These are phyloP conservation scores for Athene cunicularia DNA, from an alignment of 2,113 vertebrate species.

Conservation along the genomic window DNA sequence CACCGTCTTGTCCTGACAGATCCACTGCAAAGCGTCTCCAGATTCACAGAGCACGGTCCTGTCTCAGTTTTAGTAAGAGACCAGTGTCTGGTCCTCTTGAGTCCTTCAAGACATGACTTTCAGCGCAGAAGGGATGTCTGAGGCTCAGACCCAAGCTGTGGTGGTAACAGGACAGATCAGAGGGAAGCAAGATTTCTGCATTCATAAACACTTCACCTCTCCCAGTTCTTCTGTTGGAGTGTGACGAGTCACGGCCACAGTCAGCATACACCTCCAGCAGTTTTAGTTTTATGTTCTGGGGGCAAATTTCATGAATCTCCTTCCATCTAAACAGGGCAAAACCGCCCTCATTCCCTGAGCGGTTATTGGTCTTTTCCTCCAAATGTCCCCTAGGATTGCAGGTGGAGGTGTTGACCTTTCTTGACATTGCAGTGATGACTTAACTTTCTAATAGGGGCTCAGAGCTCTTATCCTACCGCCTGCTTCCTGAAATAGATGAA, in stretches of 20 bases:
- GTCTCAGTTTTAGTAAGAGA: neutral
- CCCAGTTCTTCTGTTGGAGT: neutral
- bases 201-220: neutral
- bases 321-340: neutral
- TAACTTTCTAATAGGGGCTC: constrained; percentile 38
- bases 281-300: neutral
- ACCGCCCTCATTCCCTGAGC: neutral
- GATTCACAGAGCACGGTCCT: neutral
- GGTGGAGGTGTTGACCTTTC: neutral
- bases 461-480: constrained; percentile 52
- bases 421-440: constrained; percentile 42
- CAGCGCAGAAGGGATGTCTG: neutral
- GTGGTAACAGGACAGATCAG: neutral
- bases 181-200: neutral
- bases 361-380: neutral
- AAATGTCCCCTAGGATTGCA: neutral
- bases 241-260: neutral
- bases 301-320: neutral
- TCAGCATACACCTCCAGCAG: neutral
- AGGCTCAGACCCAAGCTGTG: neutral
- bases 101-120: fast-evolving
- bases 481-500: constrained; percentile 72
- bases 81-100: neutral
- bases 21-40: neutral
- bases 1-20: neutral